These are phyloP conservation scores for Vimba vimba DNA, from an alignment of 2,113 vertebrate genomes.

Conservation along the genomic window DNA sequence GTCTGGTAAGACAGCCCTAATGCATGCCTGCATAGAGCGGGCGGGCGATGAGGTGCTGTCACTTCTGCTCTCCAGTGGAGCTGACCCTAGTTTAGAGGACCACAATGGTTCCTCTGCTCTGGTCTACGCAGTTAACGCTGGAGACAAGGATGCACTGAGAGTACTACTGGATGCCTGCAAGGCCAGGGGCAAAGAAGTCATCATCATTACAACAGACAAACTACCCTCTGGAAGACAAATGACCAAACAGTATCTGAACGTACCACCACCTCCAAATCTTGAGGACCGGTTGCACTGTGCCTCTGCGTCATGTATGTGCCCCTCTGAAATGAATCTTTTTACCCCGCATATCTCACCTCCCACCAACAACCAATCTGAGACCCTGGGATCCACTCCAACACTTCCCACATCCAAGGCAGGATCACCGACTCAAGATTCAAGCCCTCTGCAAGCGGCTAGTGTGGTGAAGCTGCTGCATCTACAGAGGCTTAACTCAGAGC, in stretches of 20 bases:
- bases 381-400: slow-evolving; percentile 32
- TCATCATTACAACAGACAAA: slow-evolving; percentile 88
- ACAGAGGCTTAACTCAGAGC: slow-evolving; percentile 74
- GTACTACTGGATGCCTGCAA: slow-evolving; percentile 86
- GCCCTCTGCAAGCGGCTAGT: slow-evolving; percentile 53
- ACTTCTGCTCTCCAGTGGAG: slow-evolving; percentile 80
- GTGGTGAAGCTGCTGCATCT: slow-evolving; percentile 71
- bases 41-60: slow-evolving; percentile 83
- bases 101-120: slow-evolving; percentile 83
- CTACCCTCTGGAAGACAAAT: slow-evolving; percentile 80
- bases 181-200: slow-evolving; percentile 89
- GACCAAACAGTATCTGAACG: slow-evolving; percentile 86
- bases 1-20: slow-evolving; percentile 87
- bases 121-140: slow-evolving; percentile 85
- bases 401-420: slow-evolving; percentile 62
- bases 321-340: slow-evolving; percentile 76
- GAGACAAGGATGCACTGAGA: slow-evolving; percentile 82
- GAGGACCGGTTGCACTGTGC: slow-evolving; percentile 70
- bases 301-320: slow-evolving; percentile 67
- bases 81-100: slow-evolving; percentile 90
- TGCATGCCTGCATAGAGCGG: slow-evolving; percentile 86
- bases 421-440: slow-evolving; percentile 70
- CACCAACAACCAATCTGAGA: slow-evolving; percentile 65
- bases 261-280: slow-evolving; percentile 78
- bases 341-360: slow-evolving; percentile 61